A percentile compares a stretch with the other conserved stretches of the same genome.
Evolutionary conservation across 2,113 vertebrate species (phyloP).

Genomic region (Hylia prasina): DNA sequence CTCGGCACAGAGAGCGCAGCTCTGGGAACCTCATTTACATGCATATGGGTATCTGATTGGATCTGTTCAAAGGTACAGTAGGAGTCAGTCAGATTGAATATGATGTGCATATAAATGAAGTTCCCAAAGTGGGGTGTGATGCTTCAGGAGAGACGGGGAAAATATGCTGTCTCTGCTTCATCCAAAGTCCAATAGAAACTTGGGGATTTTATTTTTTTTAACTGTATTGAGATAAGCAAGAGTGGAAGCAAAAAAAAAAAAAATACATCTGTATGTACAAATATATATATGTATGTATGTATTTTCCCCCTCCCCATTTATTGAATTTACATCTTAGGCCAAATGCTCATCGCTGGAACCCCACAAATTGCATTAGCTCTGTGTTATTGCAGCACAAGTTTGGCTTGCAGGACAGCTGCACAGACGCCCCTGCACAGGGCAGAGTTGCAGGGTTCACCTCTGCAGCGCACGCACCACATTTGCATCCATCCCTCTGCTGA

Average conservation of each 20-base stretch:
- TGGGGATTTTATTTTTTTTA: constrained; percentile 53
- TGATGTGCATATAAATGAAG: constrained; percentile 78
- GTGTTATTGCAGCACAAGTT: not conserved
- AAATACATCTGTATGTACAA: not conserved
- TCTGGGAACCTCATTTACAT: constrained; percentile 77
- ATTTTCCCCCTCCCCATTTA: not conserved
- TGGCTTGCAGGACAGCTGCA: not conserved
- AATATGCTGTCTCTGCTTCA: constrained; percentile 68
- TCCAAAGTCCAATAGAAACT: constrained; percentile 73
- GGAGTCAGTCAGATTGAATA: constrained; percentile 77
- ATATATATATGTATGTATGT: not conserved
- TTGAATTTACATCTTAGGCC: constrained; percentile 12
- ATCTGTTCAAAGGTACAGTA: constrained; percentile 81
- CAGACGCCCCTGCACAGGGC: not conserved
- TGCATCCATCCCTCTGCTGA: not conserved
- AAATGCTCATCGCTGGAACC: not conserved
- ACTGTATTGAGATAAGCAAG: constrained; percentile 60
- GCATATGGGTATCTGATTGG: constrained; percentile 75
- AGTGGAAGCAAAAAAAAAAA: constrained; percentile 54
- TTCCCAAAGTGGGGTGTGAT: constrained; percentile 71
- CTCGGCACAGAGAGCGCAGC: constrained; percentile 39
- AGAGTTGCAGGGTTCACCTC: not conserved
- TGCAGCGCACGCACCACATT: rapidly evolving
- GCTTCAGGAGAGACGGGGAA: constrained; percentile 70
- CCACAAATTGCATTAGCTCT: not conserved